These are phyloP conservation scores for Dryadula phaetusa DNA, from an alignment of 2,888 invertebrate genomes.

Conservation along the genomic window DNA sequence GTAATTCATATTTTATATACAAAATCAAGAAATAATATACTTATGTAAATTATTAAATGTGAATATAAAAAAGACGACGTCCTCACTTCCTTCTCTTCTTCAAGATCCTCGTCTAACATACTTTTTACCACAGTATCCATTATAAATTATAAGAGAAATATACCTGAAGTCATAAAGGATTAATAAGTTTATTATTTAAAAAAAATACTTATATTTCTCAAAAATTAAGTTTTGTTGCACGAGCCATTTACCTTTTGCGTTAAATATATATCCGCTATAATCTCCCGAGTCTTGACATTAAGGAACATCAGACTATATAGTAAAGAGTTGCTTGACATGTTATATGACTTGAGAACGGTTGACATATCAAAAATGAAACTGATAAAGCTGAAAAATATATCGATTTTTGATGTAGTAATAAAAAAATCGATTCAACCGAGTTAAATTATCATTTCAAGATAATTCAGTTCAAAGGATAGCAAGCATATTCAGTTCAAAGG, in stretches of 20 bases:
- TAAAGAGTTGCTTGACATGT: too few relatives aligned
- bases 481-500: too few relatives aligned
- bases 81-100: constrained; percentile 56
- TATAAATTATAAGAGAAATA: constrained; percentile 19
- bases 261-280: too few relatives aligned
- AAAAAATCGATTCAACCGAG: too few relatives aligned
- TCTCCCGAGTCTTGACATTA: too few relatives aligned
- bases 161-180: not conserved
- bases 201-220: not conserved
- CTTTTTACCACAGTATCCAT: constrained; percentile 79
- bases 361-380: too few relatives aligned
- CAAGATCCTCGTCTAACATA: constrained; percentile 72
- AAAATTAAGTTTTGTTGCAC: not conserved
- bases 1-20: not conserved
- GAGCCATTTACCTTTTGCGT: not conserved
- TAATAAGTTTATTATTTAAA: not conserved
- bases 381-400: too few relatives aligned
- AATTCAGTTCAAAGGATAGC: too few relatives aligned
- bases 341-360: too few relatives aligned
- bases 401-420: too few relatives aligned
- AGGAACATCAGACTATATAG: too few relatives aligned
- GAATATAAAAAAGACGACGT: not conserved
- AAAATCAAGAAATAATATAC: not conserved
- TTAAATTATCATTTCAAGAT: too few relatives aligned
- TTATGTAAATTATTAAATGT: not conserved